Base-by-base conservation (phyloP, 1,140 invertebrate genomes). In the Drosophila punjabiensis region DNA sequence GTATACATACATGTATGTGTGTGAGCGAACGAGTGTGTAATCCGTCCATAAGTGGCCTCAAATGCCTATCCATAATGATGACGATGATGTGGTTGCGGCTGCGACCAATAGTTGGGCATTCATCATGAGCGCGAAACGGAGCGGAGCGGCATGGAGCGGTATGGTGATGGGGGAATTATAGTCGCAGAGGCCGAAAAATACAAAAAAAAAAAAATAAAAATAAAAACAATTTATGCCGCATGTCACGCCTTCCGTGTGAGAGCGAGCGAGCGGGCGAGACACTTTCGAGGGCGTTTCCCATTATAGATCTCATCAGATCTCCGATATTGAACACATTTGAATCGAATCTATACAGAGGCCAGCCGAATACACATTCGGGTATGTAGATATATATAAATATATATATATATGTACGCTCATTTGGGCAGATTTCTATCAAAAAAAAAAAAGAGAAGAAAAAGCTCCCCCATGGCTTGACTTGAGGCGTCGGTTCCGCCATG, bases 11-110 rank as follows among this genome's bases (percentile, higher is more conserved):
- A 7, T 39, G 37, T 41, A 7, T 48, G 8, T 66, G n/a, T 53
- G 53, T 24, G 37, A 45, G 37, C 28, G 37, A 13, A 45, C 30
- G 65, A 35, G 65, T 81, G 77, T 78, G 68, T 85, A 85, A 85
- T 85, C 75, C 81, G 82, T 47, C 65, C 82, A 70, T 86, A 86
- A 86, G 82, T 86, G 82, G 82, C 82, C 79, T 76, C 79, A 79
- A 68, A 74, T 82, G 75, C 75, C 58, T 76, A 76, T 76, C 62
- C 62, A 74, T 75, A 69, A 68, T 63, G 35, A 75, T 83, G 41
- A 69, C 80, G 61, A 76, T 64, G 50, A 82, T 79, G 48, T 81
- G 73, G 63, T 71, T 58, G 70, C 76, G 58, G 66, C 60, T 56
- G 76, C 76, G 76, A 79, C 76, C 76, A 79, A 79, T 79, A 70